These are phyloP conservation scores for Drosophila heteroneura DNA, from an alignment of 2,888 invertebrate genomes.

Conservation along the genomic window DNA sequence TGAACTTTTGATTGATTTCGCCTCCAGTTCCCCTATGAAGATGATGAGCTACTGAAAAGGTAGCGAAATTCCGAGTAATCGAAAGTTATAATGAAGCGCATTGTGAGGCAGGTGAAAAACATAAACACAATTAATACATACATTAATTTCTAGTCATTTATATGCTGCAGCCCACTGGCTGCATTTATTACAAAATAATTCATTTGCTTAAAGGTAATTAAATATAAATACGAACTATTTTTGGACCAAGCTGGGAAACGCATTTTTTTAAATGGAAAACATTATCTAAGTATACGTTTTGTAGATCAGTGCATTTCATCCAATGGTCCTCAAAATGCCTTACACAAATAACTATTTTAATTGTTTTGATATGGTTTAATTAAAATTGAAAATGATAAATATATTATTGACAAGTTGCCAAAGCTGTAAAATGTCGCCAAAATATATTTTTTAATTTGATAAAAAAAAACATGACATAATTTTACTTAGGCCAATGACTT, in stretches of 20 bases:
- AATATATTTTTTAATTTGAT: background rate
- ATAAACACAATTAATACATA: background rate
- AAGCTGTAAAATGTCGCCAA: background rate
- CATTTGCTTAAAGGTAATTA: background rate
- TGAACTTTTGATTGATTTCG: constrained; percentile 50
- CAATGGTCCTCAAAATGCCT: background rate
- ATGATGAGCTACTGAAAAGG: constrained; percentile 18
- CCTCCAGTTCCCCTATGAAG: constrained; percentile 32
- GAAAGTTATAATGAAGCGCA: background rate
- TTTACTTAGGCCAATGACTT: background rate
- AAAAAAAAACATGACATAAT: background rate
- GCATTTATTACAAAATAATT: background rate
- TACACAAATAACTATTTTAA: background rate
- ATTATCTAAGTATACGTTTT: background rate
- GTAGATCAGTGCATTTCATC: background rate
- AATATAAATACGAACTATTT: background rate
- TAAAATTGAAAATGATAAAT: background rate
- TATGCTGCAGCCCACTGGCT: background rate
- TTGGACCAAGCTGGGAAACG: background rate
- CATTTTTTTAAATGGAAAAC: background rate
- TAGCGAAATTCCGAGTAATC: constrained; percentile 19
- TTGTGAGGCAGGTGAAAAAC: background rate
- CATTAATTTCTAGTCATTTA: background rate
- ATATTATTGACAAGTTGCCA: background rate
- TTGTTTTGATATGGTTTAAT: background rate